Base-by-base conservation (phyloP, 92 coral and sea anemone species). In the Phenganax stokvisi region DNA sequence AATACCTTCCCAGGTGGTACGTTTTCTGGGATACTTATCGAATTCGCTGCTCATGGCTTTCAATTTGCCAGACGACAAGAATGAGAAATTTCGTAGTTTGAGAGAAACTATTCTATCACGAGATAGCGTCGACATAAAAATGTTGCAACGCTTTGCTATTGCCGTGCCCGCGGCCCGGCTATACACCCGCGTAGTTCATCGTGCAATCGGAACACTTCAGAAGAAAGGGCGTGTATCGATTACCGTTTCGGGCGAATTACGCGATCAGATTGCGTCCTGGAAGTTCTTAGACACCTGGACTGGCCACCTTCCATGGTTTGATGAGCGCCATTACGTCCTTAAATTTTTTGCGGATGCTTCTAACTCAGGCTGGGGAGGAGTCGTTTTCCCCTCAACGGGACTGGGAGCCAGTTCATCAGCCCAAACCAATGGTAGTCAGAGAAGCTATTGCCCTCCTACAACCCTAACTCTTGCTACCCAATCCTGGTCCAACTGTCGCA, bases 351-450 rank as follows among this genome's bases (percentile, higher is more conserved):
- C 86, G 65, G 86, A 87, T 74, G 93, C 93, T 3, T 90, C 88
- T 51, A 88, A 88, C 70, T 85, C 89, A 15, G 93, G 90, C 6
- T 90, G 93, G 87, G 89, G 88, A 51, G 89, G 86, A 37, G 75
- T 83, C 27, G 67, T 87, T 72, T 81, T 53, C 77, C 51, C 83
- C 30, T 75, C n/a, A 80, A 63, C 9, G 86, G 74, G 7, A 75
- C 83, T 90, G 89, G 90, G 54, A 57, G 20, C 74, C 63, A 58
- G 71, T 54, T 27, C 76, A 82, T 4, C 53, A 54, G 57, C 17
- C 68, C 57, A 83, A 74, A 80, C 88, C 96, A 28, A 86, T 90
- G 31, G 80, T 84, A 10, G 54, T 84, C 51, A 88, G 80, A 60
- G 90, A 90, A 74, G 90, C 93, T 57, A 57, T 83, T 15, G 90